Conservation (phyloP, 2,113 vertebrate species). For the Mungos mungo region DNA sequence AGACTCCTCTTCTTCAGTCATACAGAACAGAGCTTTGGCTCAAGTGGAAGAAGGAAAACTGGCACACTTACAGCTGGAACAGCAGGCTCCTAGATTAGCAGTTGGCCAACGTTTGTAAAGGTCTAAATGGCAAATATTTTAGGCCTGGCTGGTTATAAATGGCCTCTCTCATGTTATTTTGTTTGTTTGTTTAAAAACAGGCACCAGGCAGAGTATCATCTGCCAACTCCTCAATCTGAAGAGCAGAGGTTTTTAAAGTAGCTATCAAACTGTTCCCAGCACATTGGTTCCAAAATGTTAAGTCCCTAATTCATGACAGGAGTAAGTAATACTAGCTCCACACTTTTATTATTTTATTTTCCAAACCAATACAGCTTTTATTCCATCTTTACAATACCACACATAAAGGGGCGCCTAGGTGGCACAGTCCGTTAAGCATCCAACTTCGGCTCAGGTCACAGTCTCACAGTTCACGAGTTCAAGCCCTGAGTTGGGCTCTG, state of each 20-base stretch:
- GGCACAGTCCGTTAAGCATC: too few relatives aligned
- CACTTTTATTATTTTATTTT: background rate
- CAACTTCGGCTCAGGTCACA: too few relatives aligned
- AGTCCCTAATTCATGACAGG: background rate
- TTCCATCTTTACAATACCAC: background rate
- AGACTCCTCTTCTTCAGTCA: background rate
- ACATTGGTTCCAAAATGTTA: background rate
- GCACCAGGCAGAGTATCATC: background rate
- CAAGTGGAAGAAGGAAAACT: background rate
- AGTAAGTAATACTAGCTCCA: slow-evolving; percentile 1
- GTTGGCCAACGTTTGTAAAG: background rate
- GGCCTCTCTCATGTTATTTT: background rate
- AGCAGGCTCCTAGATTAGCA: background rate
- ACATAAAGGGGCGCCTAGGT: too few relatives aligned
- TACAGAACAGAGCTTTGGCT: background rate
- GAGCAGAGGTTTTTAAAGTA: background rate
- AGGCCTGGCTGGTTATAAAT: background rate
- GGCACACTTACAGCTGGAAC: background rate
- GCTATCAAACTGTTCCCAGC: background rate
- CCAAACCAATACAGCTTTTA: too few relatives aligned
- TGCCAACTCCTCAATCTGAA: background rate
- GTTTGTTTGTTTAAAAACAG: background rate
- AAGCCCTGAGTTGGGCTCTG: too few relatives aligned
- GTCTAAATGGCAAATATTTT: background rate
- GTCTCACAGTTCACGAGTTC: too few relatives aligned